A percentile compares a stretch with the other conserved stretches of the same genome.
These are phyloP conservation scores for Choloepus hoffmanni DNA, from an alignment of 2,113 vertebrate genomes.

Conservation along the genomic window DNA sequence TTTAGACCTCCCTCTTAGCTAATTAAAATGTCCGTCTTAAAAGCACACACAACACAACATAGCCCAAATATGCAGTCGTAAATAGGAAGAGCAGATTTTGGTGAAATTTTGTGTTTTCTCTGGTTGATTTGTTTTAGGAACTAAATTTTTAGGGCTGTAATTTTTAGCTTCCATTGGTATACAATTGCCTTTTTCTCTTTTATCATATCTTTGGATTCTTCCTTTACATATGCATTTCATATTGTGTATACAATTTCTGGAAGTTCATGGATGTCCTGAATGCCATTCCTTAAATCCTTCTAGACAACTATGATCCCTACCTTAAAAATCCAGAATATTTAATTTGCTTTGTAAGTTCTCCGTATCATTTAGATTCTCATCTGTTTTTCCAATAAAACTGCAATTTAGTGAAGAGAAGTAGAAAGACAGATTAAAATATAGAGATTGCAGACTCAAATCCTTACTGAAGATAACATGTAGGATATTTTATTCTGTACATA, in stretches of 20 bases:
- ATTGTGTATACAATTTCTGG: neutral
- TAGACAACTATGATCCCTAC: neutral
- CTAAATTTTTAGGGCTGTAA: neutral
- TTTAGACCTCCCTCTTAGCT: neutral
- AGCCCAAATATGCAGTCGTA: neutral
- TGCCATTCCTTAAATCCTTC: neutral
- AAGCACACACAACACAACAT: no score
- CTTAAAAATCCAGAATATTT: neutral
- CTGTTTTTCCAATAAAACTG: neutral
- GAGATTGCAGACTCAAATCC: neutral
- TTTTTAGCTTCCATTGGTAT: neutral
- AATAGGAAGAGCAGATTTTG: neutral
- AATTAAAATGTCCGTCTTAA: no score
- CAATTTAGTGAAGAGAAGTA: neutral
- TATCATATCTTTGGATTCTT: neutral
- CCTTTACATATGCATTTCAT: neutral
- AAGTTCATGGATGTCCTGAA: neutral
- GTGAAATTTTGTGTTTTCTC: neutral
- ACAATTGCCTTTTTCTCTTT: neutral
- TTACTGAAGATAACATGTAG: neutral
- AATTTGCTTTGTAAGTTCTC: neutral
- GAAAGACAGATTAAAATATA: neutral
- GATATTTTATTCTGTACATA: neutral
- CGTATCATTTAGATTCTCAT: neutral
- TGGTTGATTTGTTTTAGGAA: neutral